Percentiles rank a stretch among this genome's conserved stretches.
phyloP scores from a whole-genome alignment of 2,113 vertebrate genomes.

The Lampris incognitus region DNA sequence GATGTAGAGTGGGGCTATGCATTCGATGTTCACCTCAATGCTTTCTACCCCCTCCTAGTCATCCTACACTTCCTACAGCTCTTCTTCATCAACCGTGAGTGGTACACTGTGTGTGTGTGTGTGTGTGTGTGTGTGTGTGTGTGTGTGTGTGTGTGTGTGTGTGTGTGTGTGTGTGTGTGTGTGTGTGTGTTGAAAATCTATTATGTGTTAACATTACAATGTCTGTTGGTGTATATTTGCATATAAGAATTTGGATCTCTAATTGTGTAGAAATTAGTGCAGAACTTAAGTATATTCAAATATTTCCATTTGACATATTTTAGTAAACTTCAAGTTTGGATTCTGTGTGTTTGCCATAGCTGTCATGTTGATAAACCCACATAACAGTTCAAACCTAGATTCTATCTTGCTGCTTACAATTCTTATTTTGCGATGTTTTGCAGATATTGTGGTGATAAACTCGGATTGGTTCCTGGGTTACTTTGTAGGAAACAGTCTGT shows the following conservation, averaged over 20 bases:
- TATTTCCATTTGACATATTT: too few relatives aligned
- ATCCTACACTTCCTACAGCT: slow-evolving; percentile 97
- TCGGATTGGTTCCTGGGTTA: slow-evolving; percentile 84
- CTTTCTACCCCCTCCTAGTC: slow-evolving; percentile 96
- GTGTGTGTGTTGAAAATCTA: too few relatives aligned
- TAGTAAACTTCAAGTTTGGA: too few relatives aligned
- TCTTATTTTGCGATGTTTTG: slow-evolving; percentile 54
- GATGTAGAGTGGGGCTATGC: slow-evolving; percentile 99
- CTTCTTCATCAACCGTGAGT: slow-evolving; percentile 98
- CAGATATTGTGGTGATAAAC: slow-evolving; percentile 90
- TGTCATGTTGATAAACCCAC: too few relatives aligned
- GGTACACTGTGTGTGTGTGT: neutral
- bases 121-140: neutral
- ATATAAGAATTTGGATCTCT: too few relatives aligned
- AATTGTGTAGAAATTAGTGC: too few relatives aligned
- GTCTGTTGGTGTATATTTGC: too few relatives aligned
- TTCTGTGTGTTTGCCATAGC: too few relatives aligned
- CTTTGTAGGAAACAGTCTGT: slow-evolving; percentile 90
- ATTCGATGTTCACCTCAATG: slow-evolving; percentile 97
- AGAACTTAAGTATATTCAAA: too few relatives aligned
- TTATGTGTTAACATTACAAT: too few relatives aligned
- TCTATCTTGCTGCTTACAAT: neutral
- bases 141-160: neutral
- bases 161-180: neutral
- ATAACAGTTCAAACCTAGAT: neutral